These are phyloP conservation scores for Myotis daubentonii DNA, from an alignment of 2,797 vertebrate species.

Conservation along the genomic window DNA sequence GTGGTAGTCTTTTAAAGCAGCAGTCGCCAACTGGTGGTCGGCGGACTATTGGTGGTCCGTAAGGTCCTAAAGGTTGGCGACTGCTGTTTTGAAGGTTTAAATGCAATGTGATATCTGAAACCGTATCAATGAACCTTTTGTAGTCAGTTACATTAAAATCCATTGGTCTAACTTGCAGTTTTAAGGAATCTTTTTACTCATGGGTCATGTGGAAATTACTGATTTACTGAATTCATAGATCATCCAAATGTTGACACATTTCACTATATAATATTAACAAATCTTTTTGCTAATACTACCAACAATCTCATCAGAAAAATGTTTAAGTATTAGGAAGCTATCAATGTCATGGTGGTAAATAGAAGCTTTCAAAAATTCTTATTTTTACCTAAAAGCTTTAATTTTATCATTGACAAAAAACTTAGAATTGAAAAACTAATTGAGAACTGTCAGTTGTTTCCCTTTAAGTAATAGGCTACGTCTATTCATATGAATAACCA, in stretches of 20 bases:
- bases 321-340: slow-evolving; percentile 26
- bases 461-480: neutral
- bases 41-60: too few species aligned
- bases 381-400: slow-evolving; percentile 42
- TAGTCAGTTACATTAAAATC: slow-evolving; percentile 31
- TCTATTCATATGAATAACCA: neutral
- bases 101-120: neutral
- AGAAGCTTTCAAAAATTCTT: slow-evolving; percentile 44
- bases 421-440: too few species aligned
- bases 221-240: slow-evolving; percentile 24
- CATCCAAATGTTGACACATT: slow-evolving; percentile 32
- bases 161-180: neutral
- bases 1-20: neutral
- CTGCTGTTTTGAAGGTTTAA: neutral
- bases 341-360: neutral
- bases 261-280: neutral
- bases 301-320: slow-evolving; percentile 22
- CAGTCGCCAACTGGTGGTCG: too few species aligned
- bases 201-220: slow-evolving; percentile 20
- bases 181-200: slow-evolving; percentile 2
- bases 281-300: neutral
- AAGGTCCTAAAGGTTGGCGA: too few species aligned
- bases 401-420: slow-evolving; percentile 29
- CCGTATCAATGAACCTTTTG: neutral
- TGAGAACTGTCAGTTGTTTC: neutral